Evolutionary conservation across 2,113 vertebrate species (phyloP).

Genomic region (Cololabis saira): DNA sequence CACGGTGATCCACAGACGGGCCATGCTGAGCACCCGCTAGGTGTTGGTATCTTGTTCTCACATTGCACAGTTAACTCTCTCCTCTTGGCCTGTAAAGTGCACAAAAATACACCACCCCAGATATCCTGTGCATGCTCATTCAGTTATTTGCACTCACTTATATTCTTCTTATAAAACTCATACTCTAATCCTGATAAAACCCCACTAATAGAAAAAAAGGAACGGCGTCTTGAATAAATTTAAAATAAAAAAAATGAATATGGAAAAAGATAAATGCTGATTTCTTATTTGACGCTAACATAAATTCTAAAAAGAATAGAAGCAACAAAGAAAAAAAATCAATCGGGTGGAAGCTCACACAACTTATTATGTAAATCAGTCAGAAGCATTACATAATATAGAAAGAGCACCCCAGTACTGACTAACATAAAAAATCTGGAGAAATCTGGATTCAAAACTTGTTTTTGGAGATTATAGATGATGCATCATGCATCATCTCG

Average conservation of each 20-base stretch:
- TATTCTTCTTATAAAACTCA: constrained; percentile 1
- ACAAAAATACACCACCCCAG: constrained; percentile 41
- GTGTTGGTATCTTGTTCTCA: constrained; percentile 36
- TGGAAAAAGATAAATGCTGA: background rate
- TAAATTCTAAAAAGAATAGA: no score
- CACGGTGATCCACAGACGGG: background rate
- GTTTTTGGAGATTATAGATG: no score
- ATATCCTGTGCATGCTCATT: background rate
- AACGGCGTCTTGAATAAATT: background rate
- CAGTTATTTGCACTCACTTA: background rate
- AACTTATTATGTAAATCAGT: no score
- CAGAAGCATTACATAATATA: no score
- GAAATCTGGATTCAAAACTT: background rate
- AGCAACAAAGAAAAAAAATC: background rate
- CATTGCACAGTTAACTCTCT: constrained; percentile 63
- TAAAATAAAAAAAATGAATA: background rate
- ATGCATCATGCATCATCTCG: no score
- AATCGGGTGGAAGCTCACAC: no score
- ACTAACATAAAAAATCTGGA: background rate
- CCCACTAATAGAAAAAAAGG: background rate
- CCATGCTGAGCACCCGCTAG: constrained; percentile 48
- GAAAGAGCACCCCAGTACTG: no score
- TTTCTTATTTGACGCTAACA: no score
- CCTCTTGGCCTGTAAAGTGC: constrained; percentile 60
- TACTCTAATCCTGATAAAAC: background rate